These are phyloP conservation scores for Pseudachorutes palmiensis DNA, from an alignment of 1,140 invertebrate species.

Conservation along the genomic window DNA sequence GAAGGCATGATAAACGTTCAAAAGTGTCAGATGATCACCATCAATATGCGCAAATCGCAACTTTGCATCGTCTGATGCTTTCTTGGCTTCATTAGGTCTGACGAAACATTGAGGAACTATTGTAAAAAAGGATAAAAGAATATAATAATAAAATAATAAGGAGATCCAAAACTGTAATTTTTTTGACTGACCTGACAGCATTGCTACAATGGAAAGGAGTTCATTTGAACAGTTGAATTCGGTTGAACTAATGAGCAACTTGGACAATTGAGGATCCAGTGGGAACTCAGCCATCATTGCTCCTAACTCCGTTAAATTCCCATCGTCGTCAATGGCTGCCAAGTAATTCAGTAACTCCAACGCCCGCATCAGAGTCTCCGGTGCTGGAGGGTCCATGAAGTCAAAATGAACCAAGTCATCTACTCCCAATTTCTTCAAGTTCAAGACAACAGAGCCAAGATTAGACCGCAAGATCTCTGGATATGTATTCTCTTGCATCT, in stretches of 20 bases:
- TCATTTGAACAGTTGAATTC: slow-evolving; percentile 99
- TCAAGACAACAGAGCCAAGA: slow-evolving; percentile 91
- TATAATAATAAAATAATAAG: neutral
- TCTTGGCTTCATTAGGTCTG: slow-evolving; percentile 96
- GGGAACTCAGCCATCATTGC: slow-evolving; percentile 99
- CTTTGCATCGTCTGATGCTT: slow-evolving; percentile 97
- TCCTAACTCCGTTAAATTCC: slow-evolving; percentile 89
- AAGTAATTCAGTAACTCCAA: slow-evolving; percentile 96
- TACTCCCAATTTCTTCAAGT: slow-evolving; percentile 97
- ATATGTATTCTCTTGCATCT: slow-evolving; percentile 99
- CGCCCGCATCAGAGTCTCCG: slow-evolving; percentile 98
- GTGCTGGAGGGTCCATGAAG: slow-evolving; percentile 99
- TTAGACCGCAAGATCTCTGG: slow-evolving; percentile 97
- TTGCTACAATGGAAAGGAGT: slow-evolving; percentile 96
- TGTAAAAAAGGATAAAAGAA: slow-evolving; percentile 16
- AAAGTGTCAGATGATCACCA: slow-evolving; percentile 91
- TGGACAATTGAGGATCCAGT: slow-evolving; percentile 95
- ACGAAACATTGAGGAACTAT: slow-evolving; percentile 99
- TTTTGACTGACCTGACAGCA: slow-evolving; percentile 81
- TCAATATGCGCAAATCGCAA: slow-evolving; percentile 99
- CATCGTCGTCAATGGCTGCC: slow-evolving; percentile 91
- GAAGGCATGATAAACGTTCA: slow-evolving; percentile 96
- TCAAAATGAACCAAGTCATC: slow-evolving; percentile 99
- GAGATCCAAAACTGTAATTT: neutral
- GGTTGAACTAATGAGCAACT: slow-evolving; percentile 94